Percentiles rank a stretch among this genome's conserved stretches.
These are phyloP conservation scores for Anas georgica DNA, from an alignment of 2,797 vertebrate species.

Conservation along the genomic window DNA sequence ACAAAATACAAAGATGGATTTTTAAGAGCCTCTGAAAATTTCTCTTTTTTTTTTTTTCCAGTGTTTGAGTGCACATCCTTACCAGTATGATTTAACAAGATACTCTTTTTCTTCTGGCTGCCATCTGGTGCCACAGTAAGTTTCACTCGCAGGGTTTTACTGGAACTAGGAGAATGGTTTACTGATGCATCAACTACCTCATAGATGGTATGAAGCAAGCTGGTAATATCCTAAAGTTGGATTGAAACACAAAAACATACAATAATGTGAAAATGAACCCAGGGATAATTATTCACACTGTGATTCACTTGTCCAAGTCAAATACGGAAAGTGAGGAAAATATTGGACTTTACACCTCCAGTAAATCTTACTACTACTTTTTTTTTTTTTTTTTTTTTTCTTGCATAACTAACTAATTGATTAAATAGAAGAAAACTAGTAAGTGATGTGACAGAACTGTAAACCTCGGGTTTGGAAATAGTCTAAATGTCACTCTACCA, in stretches of 20 bases:
- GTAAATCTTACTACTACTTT: not conserved
- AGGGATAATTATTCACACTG: not conserved
- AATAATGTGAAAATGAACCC: not conserved
- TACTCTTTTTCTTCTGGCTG: slow-evolving; percentile 89
- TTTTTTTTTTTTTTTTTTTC: not conserved
- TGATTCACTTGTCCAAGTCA: not conserved
- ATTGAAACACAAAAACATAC: slow-evolving; percentile 35
- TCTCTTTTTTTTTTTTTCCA: not conserved
- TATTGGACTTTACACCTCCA: not conserved
- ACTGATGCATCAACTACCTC: slow-evolving; percentile 97
- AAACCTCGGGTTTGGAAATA: not conserved
- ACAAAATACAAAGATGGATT: not conserved
- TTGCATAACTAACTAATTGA: not conserved
- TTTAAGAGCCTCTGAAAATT: not conserved
- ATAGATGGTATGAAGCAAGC: slow-evolving; percentile 97
- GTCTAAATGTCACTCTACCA: not conserved
- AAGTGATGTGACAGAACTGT: not conserved
- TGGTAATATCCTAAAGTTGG: slow-evolving; percentile 91
- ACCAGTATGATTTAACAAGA: slow-evolving; percentile 86
- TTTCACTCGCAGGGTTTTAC: slow-evolving; percentile 96
- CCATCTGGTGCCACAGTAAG: slow-evolving; percentile 94
- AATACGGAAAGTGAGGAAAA: not conserved
- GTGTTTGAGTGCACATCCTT: slow-evolving; percentile 18
- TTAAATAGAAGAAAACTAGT: not conserved
- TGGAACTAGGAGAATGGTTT: slow-evolving; percentile 95